A percentile compares a stretch with the other conserved stretches of the same genome.
Evolutionary conservation across 1,140 invertebrate genomes (phyloP).

Genomic region (Bombus confusus): DNA sequence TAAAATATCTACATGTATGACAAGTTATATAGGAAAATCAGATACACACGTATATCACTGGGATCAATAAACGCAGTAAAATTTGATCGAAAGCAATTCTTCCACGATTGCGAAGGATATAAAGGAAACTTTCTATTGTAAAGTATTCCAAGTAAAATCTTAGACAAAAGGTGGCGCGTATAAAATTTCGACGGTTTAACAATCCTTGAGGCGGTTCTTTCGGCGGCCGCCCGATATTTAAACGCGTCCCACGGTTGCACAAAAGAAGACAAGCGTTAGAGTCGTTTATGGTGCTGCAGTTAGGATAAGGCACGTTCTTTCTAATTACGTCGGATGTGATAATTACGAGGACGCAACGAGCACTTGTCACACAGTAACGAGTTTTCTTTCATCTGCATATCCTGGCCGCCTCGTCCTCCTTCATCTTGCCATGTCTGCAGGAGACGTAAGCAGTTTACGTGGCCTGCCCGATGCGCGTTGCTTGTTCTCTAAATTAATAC

Average conservation of each 20-base stretch:
- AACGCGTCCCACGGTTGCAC: conserved; percentile 32
- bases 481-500: conserved; percentile 62
- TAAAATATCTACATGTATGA: too few relatives aligned
- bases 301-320: conserved; percentile 71
- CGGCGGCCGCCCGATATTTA: conserved; percentile 31
- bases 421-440: conserved; percentile 21
- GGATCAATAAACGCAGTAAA: background rate
- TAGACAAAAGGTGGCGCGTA: background rate
- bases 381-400: conserved; percentile 71
- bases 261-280: conserved; percentile 54
- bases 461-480: conserved; percentile 46
- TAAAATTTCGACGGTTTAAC: conserved; percentile 8
- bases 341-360: conserved; percentile 67
- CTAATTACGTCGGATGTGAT: conserved; percentile 71
- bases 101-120: background rate
- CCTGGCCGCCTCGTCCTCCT: conserved; percentile 48
- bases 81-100: background rate
- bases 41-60: too few relatives aligned
- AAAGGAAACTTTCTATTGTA: background rate
- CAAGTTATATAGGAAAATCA: too few relatives aligned
- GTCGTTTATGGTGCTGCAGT: conserved; percentile 60
- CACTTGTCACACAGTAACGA: conserved; percentile 70
- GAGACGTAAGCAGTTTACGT: conserved; percentile 65
- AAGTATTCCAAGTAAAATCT: background rate
- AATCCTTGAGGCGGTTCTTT: conserved; percentile 6